phyloP scores from a whole-genome alignment of 2,797 vertebrate genomes.

The Chanos chanos region DNA sequence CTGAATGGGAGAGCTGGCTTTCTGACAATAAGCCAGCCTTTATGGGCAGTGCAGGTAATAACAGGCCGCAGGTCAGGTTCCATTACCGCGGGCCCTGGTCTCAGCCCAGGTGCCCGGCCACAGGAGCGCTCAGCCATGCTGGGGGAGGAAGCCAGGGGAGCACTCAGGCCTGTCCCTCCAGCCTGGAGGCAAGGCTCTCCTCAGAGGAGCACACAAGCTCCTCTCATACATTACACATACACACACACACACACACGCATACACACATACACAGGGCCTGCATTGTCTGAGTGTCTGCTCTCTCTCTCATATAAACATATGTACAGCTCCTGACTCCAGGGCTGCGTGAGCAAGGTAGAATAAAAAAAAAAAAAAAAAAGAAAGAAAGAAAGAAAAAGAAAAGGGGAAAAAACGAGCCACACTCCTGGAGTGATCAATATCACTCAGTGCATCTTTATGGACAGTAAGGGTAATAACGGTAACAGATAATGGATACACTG shows the following conservation, averaged over 20 bases:
- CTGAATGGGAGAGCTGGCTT: conserved; percentile 76
- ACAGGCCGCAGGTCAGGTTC: conserved; percentile 83
- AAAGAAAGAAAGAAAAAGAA: neutral
- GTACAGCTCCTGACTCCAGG: conserved; percentile 24
- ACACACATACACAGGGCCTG: conserved; percentile 10
- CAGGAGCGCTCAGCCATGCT: conserved; percentile 70
- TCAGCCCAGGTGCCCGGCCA: conserved; percentile 72
- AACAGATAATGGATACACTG: conserved; percentile 43
- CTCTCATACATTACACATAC: conserved; percentile 1
- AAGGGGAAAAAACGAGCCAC: conserved; percentile 5
- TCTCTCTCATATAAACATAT: neutral
- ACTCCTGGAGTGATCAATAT: conserved; percentile 32
- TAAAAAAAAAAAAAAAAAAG: conserved; percentile 1
- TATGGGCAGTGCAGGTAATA: conserved; percentile 85
- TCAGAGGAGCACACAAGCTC: conserved; percentile 22
- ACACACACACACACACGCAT: conserved; percentile 1
- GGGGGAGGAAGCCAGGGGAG: conserved; percentile 69
- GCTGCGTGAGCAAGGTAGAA: conserved; percentile 33
- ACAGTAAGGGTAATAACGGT: conserved; percentile 55
- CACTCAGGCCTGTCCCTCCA: conserved; percentile 28
- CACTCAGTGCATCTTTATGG: conserved; percentile 45
- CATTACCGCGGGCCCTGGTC: conserved; percentile 73
- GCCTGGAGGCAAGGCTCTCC: conserved; percentile 39
- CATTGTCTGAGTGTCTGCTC: too few species aligned
- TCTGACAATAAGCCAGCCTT: conserved; percentile 82